Conservation (phyloP, 2,888 invertebrate species). For the Argyra leucocephala region DNA sequence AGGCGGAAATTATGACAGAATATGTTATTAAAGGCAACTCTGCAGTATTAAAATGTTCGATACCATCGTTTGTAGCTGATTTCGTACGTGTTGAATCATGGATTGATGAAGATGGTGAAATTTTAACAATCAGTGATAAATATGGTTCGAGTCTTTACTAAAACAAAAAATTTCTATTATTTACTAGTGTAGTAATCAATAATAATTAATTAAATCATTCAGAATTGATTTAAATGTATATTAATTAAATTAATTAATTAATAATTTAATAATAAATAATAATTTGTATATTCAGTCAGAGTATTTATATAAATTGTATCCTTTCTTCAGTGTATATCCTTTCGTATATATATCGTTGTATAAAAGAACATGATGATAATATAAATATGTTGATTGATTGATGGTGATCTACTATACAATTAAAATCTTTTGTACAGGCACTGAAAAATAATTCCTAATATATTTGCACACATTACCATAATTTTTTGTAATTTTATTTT, state of each 20-base stretch:
- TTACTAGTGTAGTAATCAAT: too few species aligned
- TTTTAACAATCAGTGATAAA: slow-evolving; percentile 36
- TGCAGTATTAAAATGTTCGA: slow-evolving; percentile 62
- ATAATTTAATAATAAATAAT: too few species aligned
- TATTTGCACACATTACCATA: not conserved
- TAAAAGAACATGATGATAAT: not conserved
- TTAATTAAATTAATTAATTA: too few species aligned
- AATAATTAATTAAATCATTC: too few species aligned
- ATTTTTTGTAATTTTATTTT: not conserved
- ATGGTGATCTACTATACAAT: too few species aligned
- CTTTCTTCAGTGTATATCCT: not conserved
- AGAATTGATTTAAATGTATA: too few species aligned
- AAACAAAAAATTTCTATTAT: slow-evolving; percentile 9
- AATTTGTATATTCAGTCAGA: too few species aligned
- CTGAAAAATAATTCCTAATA: not conserved
- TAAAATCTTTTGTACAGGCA: not conserved
- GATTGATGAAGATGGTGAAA: slow-evolving; percentile 51
- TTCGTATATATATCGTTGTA: not conserved
- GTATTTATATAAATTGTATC: too few species aligned
- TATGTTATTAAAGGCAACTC: slow-evolving; percentile 66
- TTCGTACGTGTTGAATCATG: slow-evolving; percentile 61
- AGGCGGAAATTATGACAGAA: slow-evolving; percentile 62
- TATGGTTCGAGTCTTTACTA: slow-evolving; percentile 33
- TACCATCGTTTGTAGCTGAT: slow-evolving; percentile 65
- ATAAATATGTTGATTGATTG: too few species aligned